phyloP scores from a whole-genome alignment of 2,113 vertebrate genomes.

The Burhinus oedicnemus region DNA sequence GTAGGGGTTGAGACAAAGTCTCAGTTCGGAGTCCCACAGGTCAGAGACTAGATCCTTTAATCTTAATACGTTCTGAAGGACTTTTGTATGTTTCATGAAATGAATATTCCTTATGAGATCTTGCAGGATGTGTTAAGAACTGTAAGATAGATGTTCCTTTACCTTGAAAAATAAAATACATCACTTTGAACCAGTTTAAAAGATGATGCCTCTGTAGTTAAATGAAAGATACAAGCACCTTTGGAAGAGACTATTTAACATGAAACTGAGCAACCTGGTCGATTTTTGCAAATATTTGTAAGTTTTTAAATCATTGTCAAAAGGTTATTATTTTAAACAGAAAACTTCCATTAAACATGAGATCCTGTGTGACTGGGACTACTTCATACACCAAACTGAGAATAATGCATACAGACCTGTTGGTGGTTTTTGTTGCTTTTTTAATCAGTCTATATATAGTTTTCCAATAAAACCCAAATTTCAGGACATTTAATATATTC shows the following conservation, averaged over 20 bases:
- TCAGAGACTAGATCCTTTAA: neutral
- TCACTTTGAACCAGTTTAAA: neutral
- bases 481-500: neutral
- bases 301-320: neutral
- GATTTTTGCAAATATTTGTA: neutral
- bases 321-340: neutral
- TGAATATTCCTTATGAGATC: neutral
- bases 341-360: neutral
- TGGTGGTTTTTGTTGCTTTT: neutral
- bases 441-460: neutral
- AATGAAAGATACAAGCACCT: neutral
- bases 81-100: neutral
- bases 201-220: neutral
- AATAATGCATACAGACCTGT: neutral
- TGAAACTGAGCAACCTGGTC: neutral
- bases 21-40: too few species aligned
- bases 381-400: neutral
- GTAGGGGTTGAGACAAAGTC: too few species aligned
- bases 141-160: neutral
- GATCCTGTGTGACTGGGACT: neutral
- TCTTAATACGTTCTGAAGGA: neutral
- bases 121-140: neutral
- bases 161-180: neutral
- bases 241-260: neutral
- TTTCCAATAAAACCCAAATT: neutral